These are phyloP conservation scores for Melospiza melodia DNA, from an alignment of 2,113 vertebrate species.

Conservation along the genomic window DNA sequence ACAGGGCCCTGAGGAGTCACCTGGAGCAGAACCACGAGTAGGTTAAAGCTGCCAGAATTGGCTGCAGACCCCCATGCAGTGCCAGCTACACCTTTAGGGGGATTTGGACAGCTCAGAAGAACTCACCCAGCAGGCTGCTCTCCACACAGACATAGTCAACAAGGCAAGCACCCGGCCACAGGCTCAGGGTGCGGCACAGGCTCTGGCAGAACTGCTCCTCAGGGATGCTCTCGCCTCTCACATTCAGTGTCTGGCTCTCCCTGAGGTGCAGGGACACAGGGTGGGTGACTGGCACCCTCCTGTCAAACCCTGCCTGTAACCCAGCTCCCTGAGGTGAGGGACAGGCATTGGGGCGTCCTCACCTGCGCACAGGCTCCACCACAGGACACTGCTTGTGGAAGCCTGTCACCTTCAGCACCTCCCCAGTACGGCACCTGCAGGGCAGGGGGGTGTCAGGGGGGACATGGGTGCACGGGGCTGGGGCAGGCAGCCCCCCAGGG, in stretches of 20 bases:
- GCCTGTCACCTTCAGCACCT: slow-evolving; percentile 82
- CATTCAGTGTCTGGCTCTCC: slow-evolving; percentile 81
- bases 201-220: slow-evolving; percentile 81
- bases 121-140: slow-evolving; percentile 87
- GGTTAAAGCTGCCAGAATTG: background rate
- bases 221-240: slow-evolving; percentile 84
- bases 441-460: background rate
- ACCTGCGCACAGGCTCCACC: slow-evolving; percentile 86
- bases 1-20: slow-evolving; percentile 76
- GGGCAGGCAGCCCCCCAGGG: accelerated
- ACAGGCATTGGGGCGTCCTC: background rate
- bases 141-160: slow-evolving; percentile 88
- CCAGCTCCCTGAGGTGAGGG: background rate
- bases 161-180: slow-evolving; percentile 86
- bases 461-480: accelerated
- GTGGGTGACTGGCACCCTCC: background rate
- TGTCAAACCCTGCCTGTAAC: background rate
- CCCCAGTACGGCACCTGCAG: slow-evolving; percentile 81
- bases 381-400: slow-evolving; percentile 87
- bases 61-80: background rate
- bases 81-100: accelerated
- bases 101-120: background rate
- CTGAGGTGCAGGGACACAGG: background rate
- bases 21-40: slow-evolving; percentile 35
- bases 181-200: slow-evolving; percentile 72